Conservation (phyloP, 2,113 vertebrate species). For the Tragulus kanchil region DNA sequence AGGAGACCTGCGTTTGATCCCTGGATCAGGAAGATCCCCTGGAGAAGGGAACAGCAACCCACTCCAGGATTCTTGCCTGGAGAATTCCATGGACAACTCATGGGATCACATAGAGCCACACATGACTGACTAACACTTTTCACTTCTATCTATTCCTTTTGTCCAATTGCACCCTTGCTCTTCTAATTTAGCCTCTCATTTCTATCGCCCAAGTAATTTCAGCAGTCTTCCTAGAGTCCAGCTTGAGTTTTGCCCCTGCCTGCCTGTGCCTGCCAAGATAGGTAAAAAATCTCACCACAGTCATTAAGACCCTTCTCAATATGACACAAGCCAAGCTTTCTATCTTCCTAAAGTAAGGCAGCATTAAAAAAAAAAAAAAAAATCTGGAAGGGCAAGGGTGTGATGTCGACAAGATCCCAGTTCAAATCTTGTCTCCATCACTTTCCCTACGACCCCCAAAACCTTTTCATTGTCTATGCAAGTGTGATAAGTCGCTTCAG, state of each 20-base stretch:
- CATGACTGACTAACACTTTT: no score
- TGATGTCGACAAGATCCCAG: neutral
- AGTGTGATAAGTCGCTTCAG: neutral
- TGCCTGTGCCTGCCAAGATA: conserved; percentile 1
- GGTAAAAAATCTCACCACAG: neutral
- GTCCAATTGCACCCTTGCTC: neutral
- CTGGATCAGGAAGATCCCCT: no score
- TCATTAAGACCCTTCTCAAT: neutral
- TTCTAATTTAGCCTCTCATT: neutral
- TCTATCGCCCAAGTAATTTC: neutral
- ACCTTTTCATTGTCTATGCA: neutral
- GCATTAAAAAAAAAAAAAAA: neutral
- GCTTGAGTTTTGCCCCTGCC: neutral
- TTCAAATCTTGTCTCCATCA: neutral
- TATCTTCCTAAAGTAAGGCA: neutral
- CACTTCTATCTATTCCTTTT: neutral
- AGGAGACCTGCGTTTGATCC: no score
- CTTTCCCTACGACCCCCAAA: neutral
- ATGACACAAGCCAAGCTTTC: neutral
- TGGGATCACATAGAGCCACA: no score
- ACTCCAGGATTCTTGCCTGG: no score
- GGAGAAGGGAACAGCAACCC: no score
- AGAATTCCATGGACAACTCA: no score
- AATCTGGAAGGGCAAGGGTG: neutral
- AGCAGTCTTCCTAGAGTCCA: neutral